These are phyloP conservation scores for Eupithecia pulchellata DNA, from an alignment of 2,888 invertebrate genomes.

Conservation along the genomic window DNA sequence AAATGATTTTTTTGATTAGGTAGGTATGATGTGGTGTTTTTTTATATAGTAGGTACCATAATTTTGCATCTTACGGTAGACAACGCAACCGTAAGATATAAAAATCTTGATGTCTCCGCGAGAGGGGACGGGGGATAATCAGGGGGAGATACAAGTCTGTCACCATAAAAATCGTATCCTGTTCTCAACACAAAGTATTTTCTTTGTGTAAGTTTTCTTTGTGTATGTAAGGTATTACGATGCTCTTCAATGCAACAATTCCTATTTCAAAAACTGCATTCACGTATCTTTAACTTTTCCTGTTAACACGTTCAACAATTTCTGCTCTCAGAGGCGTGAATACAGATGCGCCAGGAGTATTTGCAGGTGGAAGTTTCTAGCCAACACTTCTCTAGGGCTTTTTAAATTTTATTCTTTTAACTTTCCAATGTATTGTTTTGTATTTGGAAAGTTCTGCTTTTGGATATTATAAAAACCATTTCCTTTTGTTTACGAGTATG, in stretches of 20 bases:
- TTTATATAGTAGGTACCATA: no score
- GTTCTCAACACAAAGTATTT: no score
- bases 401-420: constrained; percentile 6
- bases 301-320: constrained; percentile 20
- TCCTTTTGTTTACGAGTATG: neutral
- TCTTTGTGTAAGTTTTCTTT: no score
- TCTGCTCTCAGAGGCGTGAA: constrained; percentile 22
- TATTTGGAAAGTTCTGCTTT: neutral
- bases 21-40: no score
- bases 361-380: constrained; percentile 20
- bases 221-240: neutral
- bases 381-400: constrained; percentile 12
- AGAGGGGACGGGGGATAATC: no score
- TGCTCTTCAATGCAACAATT: neutral
- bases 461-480: neutral
- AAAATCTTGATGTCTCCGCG: neutral
- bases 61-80: no score
- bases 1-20: no score
- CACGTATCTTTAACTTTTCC: constrained; percentile 19
- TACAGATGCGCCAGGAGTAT: constrained; percentile 20
- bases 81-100: no score
- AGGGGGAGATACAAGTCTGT: no score
- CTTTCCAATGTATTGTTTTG: constrained; percentile 9
- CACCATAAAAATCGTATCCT: no score
- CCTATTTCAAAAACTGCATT: constrained; percentile 14